phyloP scores from a whole-genome alignment of 2,113 vertebrate species.

The Myodes glareolus region DNA sequence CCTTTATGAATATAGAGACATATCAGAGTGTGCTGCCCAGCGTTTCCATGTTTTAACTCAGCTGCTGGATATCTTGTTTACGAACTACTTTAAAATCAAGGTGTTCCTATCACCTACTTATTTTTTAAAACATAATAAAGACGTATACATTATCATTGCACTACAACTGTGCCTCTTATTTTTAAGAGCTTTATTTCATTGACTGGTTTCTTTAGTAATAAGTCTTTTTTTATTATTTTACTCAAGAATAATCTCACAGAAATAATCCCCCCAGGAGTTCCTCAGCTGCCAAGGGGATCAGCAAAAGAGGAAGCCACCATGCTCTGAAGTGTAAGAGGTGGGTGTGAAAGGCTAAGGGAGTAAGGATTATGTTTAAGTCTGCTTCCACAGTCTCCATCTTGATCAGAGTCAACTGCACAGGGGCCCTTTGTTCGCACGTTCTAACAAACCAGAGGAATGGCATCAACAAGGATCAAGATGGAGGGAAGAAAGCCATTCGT shows the following conservation, averaged over 20 bases:
- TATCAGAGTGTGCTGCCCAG: neutral
- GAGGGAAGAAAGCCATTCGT: neutral
- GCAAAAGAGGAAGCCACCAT: neutral
- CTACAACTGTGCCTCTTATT: neutral
- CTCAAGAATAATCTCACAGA: neutral
- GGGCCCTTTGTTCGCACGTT: fast-evolving
- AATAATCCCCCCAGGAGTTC: neutral
- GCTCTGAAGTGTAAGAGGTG: neutral
- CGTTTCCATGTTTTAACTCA: neutral
- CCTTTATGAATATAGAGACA: neutral
- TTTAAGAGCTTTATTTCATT: neutral
- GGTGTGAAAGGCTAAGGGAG: neutral
- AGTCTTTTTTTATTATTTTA: neutral
- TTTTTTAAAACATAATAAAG: neutral
- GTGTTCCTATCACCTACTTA: neutral
- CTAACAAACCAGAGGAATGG: fast-evolving
- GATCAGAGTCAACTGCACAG: neutral
- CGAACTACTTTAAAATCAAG: constrained; percentile 13
- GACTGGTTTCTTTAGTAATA: neutral
- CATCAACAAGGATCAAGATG: neutral
- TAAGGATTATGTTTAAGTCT: neutral
- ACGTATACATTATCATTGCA: neutral
- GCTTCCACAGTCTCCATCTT: neutral
- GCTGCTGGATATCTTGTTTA: neutral
- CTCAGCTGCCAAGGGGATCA: neutral